Percentiles rank a stretch among this genome's conserved stretches.
phyloP scores from a whole-genome alignment of 2,113 vertebrate genomes.

The Microtus ochrogaster region DNA sequence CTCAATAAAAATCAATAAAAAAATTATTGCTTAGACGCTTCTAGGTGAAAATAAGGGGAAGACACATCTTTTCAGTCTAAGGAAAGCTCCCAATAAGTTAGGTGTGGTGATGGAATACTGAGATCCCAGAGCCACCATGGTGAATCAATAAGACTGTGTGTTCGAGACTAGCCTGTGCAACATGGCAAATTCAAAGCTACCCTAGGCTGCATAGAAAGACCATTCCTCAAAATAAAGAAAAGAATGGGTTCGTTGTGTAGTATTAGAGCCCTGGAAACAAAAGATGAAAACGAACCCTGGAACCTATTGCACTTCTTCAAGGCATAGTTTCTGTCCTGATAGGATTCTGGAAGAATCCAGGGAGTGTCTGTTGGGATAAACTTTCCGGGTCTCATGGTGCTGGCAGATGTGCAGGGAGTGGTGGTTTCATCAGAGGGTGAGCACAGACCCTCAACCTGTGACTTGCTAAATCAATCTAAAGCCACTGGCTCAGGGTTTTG shows the following conservation, averaged over 20 bases:
- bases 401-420: background rate
- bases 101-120: too few species aligned
- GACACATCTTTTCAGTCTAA: background rate
- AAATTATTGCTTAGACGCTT: background rate
- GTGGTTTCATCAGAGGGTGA: background rate
- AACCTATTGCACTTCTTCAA: background rate
- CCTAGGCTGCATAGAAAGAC: background rate
- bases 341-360: background rate
- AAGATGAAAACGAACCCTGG: background rate
- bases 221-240: background rate
- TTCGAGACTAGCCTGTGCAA: background rate
- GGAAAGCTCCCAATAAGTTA: background rate
- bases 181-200: background rate
- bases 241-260: background rate
- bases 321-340: background rate
- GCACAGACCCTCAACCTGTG: background rate
- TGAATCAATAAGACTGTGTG: background rate
- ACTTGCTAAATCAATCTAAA: constrained; percentile 8
- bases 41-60: constrained; percentile 20
- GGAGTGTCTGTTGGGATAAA: background rate
- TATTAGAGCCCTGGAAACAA: background rate
- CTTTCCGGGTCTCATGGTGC: background rate
- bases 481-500: background rate
- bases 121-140: background rate
- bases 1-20: background rate